These are phyloP conservation scores for Rhynchomys soricoides DNA, from an alignment of 2,113 vertebrate species.

Conservation along the genomic window DNA sequence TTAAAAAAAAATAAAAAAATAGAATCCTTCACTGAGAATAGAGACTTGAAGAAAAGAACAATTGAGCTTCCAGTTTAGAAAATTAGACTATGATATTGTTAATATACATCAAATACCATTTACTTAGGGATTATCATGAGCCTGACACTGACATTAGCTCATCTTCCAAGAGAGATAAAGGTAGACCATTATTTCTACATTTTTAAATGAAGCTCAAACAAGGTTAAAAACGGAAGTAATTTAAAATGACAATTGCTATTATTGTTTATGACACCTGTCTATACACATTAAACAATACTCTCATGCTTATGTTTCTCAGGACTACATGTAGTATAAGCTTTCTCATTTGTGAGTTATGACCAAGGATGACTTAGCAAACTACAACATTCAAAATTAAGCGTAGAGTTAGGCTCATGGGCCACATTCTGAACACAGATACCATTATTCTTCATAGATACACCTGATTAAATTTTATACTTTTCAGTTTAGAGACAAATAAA, in stretches of 20 bases:
- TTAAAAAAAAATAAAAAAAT: not conserved
- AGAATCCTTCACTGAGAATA: not conserved
- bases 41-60: not conserved
- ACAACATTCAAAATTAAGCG: not conserved
- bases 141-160: not conserved
- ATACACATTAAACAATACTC: not conserved
- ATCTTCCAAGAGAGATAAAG: not conserved
- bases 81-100: not conserved
- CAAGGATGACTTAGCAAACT: slow-evolving; percentile 40
- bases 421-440: not conserved
- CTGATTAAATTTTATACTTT: not conserved
- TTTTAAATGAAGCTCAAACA: not conserved
- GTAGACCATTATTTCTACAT: not conserved
- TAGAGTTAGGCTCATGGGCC: not conserved
- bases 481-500: not conserved
- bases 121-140: not conserved
- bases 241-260: not conserved
- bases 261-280: not conserved
- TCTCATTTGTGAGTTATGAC: not conserved
- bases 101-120: not conserved
- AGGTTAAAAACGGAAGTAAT: not conserved
- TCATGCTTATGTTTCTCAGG: not conserved
- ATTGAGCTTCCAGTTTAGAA: not conserved
- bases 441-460: not conserved
- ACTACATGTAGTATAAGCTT: not conserved